Percentiles rank a stretch among this genome's conserved stretches.
These are phyloP conservation scores for Drosophila orosa DNA, from an alignment of 1,140 invertebrate species.

Conservation along the genomic window DNA sequence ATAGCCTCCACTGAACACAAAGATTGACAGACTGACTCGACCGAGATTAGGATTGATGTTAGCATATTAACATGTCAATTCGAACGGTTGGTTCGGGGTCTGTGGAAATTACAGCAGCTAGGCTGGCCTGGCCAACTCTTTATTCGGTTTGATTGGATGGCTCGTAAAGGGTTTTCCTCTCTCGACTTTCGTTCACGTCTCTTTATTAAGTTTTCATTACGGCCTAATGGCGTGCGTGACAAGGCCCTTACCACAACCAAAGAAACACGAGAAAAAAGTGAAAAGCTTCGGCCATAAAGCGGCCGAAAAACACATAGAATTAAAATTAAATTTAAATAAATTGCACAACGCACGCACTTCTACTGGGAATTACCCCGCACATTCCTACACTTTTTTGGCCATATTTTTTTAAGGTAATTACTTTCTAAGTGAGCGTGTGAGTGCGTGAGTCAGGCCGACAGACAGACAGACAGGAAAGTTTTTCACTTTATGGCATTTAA, in stretches of 20 bases:
- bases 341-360: slow-evolving; percentile 70
- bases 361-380: slow-evolving; percentile 31
- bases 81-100: slow-evolving; percentile 3
- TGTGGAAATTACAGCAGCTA: slow-evolving; percentile 10
- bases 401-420: slow-evolving; percentile 76
- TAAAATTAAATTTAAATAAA: slow-evolving; percentile 82
- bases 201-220: slow-evolving; percentile 32
- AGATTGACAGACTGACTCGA: slow-evolving; percentile 45
- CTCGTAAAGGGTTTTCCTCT: slow-evolving; percentile 5
- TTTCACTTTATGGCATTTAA: slow-evolving; percentile 70
- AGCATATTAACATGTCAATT: slow-evolving; percentile 68
- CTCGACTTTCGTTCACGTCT: slow-evolving; percentile 12
- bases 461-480: slow-evolving; percentile 58
- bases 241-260: slow-evolving; percentile 10
- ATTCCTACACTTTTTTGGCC: slow-evolving; percentile 16
- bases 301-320: slow-evolving; percentile 60
- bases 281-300: slow-evolving; percentile 59
- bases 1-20: slow-evolving; percentile 33
- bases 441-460: slow-evolving; percentile 70
- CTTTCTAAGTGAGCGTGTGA: slow-evolving; percentile 71
- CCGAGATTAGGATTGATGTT: slow-evolving; percentile 68
- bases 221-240: slow-evolving; percentile 59
- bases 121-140: neutral
- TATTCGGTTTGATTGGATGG: slow-evolving; percentile 12
- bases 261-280: slow-evolving; percentile 36